Evolutionary conservation across 2,888 invertebrate genomes (phyloP).

Genomic region (Pachliopta kotzebuea): DNA sequence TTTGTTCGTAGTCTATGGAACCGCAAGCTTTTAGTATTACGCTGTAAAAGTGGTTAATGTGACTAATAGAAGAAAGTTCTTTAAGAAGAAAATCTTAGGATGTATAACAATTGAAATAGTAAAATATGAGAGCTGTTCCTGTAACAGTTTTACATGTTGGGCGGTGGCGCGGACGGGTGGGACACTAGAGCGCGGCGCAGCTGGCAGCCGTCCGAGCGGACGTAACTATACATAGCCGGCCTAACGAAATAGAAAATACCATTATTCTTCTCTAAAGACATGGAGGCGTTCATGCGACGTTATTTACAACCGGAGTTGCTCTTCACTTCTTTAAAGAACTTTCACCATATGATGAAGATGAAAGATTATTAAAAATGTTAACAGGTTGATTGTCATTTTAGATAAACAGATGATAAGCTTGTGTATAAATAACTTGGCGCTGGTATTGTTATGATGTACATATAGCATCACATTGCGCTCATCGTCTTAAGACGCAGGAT

Average conservation of each 20-base stretch:
- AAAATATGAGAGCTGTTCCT: conserved; percentile 52
- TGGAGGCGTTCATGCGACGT: conserved; percentile 74
- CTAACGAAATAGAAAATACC: conserved; percentile 79
- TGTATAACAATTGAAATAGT: conserved; percentile 6
- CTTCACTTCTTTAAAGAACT: conserved; percentile 37
- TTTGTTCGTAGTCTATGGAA: too few relatives aligned
- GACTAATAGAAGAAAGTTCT: too few relatives aligned
- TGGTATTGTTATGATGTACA: too few relatives aligned
- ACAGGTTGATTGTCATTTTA: too few relatives aligned
- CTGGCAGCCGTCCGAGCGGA: conserved; percentile 74
- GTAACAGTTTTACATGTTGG: conserved; percentile 56
- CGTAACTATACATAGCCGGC: conserved; percentile 64
- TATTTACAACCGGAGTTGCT: conserved; percentile 74
- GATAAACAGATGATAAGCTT: too few relatives aligned
- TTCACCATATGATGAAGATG: conserved; percentile 3
- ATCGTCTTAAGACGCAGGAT: too few relatives aligned
- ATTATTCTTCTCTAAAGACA: conserved; percentile 75
- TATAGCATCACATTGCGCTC: too few relatives aligned
- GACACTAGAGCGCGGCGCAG: conserved; percentile 58
- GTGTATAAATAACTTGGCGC: too few relatives aligned
- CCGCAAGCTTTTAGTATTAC: too few relatives aligned
- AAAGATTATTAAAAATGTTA: not conserved
- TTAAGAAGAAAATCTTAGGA: too few relatives aligned
- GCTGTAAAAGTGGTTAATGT: not conserved
- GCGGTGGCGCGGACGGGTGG: conserved; percentile 49